Base-by-base conservation (phyloP, 2,888 invertebrate genomes). In the Stomorhina lunata region DNA sequence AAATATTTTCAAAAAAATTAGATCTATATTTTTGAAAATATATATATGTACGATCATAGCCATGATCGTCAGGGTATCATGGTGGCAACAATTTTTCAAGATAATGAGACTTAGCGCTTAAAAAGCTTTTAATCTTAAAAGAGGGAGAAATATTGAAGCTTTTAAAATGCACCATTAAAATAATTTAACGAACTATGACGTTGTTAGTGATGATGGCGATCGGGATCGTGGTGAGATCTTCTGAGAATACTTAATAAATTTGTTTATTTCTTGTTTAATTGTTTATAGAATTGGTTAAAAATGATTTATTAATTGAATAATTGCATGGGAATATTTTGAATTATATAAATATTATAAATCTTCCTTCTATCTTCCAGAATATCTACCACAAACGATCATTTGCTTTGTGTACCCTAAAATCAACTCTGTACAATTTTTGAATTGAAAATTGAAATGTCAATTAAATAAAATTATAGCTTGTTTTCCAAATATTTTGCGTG, bases 161-260 rank as follows among this genome's bases (percentile, higher is more conserved):
- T 32, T 68, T 66, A 43, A 9, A 50, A 80, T 75, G 48, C 40
- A 57, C 27, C 57, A 76, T 69, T 57, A 34, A 69, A 55, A 69
- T 32, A 65, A 57, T 63, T 48, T 22, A 63, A 40, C 48, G n/a
- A 45, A 29, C 75, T 76, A 32, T 76, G 80, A 65, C 75, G 80
- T 69, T 32, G 25, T 22, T 55, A 6, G 10, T 25, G 34, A 61
- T 25, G 25, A 10, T n/a, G n/a, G n/a, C n/a, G n/a, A n/a, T n/a
- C n/a, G n/a, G n/a, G n/a, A n/a, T n/a, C n/a, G n/a, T n/a, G n/a
- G n/a, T n/a, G n/a, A n/a, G n/a, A n/a, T n/a, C n/a, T 17, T 73
- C 43, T 15, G 22, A 15, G 17, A 25, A 65, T 29, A 10, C 25
- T 48, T 10, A 45, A 45, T 15, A 43, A 37, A 55, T 55, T 50